phyloP scores from a whole-genome alignment of 2,888 invertebrate species.

The Epistrophella euchroma region DNA sequence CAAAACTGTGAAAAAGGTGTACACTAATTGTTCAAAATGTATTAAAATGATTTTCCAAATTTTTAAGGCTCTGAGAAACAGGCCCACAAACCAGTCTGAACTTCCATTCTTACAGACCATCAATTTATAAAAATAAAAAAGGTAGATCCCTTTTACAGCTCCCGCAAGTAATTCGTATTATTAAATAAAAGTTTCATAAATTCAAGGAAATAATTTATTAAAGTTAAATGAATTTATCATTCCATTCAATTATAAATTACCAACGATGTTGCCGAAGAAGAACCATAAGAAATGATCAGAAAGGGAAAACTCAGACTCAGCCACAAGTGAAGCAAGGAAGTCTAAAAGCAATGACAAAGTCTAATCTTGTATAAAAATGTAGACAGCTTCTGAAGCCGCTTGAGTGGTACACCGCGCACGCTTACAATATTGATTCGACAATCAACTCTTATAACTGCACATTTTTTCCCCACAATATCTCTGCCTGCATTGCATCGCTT shows the following conservation, averaged over 20 bases:
- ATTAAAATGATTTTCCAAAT: too few species aligned
- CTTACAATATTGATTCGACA: conserved; percentile 9
- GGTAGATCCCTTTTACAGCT: not conserved
- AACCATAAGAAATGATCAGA: not conserved
- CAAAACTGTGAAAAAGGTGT: too few species aligned
- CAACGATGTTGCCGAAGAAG: not conserved
- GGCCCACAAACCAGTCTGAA: too few species aligned
- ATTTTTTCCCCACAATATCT: not conserved
- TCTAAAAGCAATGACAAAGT: not conserved
- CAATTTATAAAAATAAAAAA: not conserved
- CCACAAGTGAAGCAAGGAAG: conserved; percentile 5
- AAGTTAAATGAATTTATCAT: not conserved
- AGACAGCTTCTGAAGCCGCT: not conserved
- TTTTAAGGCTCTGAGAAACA: too few species aligned
- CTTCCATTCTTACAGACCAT: too few species aligned
- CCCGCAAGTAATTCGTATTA: too few species aligned
- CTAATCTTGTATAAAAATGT: not conserved
- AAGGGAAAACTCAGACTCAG: conserved; percentile 2
- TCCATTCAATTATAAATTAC: conserved; percentile 6
- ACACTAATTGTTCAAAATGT: too few species aligned
- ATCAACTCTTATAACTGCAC: conserved; percentile 7
- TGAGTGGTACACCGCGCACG: not conserved
- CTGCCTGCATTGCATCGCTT: not conserved
- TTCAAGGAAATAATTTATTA: not conserved
- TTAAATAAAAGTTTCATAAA: not conserved